These are phyloP conservation scores for Flabesymbios commensalis DNA, from an alignment of 2,888 invertebrate genomes.

Conservation along the genomic window DNA sequence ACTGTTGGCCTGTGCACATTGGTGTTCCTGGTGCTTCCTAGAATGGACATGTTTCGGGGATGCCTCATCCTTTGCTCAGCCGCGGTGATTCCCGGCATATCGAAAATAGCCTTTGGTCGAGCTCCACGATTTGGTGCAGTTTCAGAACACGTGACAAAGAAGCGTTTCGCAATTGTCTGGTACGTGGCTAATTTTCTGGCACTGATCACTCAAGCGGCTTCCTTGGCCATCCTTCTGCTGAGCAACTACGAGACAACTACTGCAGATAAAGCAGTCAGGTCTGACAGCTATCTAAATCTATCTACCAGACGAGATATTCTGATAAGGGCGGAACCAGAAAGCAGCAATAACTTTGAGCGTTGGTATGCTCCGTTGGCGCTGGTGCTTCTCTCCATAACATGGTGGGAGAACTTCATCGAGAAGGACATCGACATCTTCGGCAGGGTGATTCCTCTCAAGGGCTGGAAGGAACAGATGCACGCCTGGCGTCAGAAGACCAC, in stretches of 20 bases:
- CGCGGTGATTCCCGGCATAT: conserved; percentile 45
- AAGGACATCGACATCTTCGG: conserved; percentile 24
- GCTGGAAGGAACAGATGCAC: conserved; percentile 41
- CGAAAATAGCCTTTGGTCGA: conserved; percentile 20
- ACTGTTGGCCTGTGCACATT: conserved; percentile 82
- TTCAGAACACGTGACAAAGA: no score
- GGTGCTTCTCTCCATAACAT: conserved; percentile 74
- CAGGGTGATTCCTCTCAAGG: conserved; percentile 4
- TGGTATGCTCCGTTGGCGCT: conserved; percentile 72
- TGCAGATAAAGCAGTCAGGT: no score
- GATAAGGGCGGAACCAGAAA: no score
- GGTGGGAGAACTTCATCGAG: conserved; percentile 82
- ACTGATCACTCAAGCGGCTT: conserved; percentile 4
- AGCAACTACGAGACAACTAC: conserved; percentile 1
- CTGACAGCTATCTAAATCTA: no score
- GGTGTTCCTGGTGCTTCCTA: conserved; percentile 52
- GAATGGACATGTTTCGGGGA: conserved; percentile 50
- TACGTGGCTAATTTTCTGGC: conserved; percentile 8
- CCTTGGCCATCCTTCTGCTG: neutral
- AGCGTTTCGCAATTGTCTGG: no score
- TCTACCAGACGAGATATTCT: no score
- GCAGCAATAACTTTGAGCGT: no score
- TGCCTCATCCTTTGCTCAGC: conserved; percentile 49
- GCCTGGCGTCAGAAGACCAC: conserved; percentile 43
- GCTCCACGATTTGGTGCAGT: no score